A percentile compares a stretch with the other conserved stretches of the same genome.
These are phyloP conservation scores for Brotula barbata DNA, from an alignment of 2,797 vertebrate species.

Conservation along the genomic window DNA sequence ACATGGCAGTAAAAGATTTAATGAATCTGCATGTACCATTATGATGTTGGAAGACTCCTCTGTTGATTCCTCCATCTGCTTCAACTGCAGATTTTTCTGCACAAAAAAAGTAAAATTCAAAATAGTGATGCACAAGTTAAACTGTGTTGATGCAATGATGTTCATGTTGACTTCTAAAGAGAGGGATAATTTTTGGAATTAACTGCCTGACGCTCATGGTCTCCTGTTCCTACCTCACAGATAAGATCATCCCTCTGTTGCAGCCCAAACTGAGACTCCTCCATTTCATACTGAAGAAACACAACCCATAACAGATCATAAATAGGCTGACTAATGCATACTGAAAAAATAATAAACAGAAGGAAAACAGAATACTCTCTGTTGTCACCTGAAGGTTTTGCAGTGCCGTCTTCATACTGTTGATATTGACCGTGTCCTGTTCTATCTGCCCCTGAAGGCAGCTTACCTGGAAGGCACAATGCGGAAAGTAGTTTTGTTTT, in stretches of 20 bases:
- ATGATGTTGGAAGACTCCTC: conserved; percentile 56
- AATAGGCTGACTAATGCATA: neutral
- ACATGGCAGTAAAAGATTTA: neutral
- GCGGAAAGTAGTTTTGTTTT: too few relatives aligned
- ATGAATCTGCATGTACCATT: conserved; percentile 46
- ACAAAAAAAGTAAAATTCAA: conserved; percentile 2
- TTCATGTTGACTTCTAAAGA: neutral
- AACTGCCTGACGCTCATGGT: neutral
- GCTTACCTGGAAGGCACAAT: conserved; percentile 60
- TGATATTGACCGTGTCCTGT: conserved; percentile 38
- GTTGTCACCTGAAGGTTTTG: conserved; percentile 51
- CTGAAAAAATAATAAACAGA: neutral
- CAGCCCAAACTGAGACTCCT: conserved; percentile 54
- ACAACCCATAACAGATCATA: conserved; percentile 13
- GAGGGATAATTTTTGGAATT: neutral
- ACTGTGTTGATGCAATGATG: neutral
- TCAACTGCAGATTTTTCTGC: conserved; percentile 52
- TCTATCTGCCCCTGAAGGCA: conserved; percentile 40
- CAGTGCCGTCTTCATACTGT: conserved; percentile 23
- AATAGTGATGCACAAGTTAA: conserved; percentile 3
- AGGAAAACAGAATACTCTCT: neutral
- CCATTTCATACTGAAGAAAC: conserved; percentile 46
- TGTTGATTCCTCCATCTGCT: conserved; percentile 40
- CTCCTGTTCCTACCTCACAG: conserved; percentile 48
- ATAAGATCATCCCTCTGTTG: conserved; percentile 57